Evolutionary conservation across 2,113 vertebrate genomes (phyloP), one percentile per base, ranked within the genome.

Genomic region (Myrmophylax atrothorax): DNA sequence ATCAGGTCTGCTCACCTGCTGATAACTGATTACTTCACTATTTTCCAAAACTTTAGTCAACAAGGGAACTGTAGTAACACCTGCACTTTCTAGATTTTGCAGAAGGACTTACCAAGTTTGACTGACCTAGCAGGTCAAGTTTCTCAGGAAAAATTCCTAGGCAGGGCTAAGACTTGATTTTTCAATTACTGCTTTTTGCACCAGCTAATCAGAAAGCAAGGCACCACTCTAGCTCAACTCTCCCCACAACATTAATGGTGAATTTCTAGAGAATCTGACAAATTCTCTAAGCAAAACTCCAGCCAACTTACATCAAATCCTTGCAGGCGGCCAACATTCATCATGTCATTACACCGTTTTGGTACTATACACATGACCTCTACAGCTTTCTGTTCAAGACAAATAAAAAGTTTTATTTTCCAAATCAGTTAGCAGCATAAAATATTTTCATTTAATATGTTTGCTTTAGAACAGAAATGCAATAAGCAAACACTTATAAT

Each of bases 341-440:
- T 99, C 99, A 99, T 99, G 96, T 99, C 99, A 62, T 99, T 99
- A 97, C 99, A 99, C 80, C 98, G 98, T 98, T 99, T 99, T 29
- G 99, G 99, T 90, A 99, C 99, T 53, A 99, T 98, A 97, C 99
- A 99, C 99, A 99, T 99, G 97, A 99, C 98, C 95, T 99, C 99
- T 94, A 99, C 98, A 18, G 99, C 98, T 98, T 98, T 99, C 99
- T 99, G 98, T 42, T 87, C 97, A 82, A 38, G 33, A 87, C 66
- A 90, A 95, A 95, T 40, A 92, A 90, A 87, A 92, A 93, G 19
- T 13, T 96, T 96, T 87, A 47, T 42, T 70, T 90, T 66, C 50
- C n/a, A 59, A 77, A n/a, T 17, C 12, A 37, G 3, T 58, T 69
- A 91, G 26, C 52, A 87, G 47, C 23, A 84, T 22, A 64, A 83